Evolutionary conservation across 2,888 invertebrate species (phyloP).

Genomic region (Ferdinandea cuprea): DNA sequence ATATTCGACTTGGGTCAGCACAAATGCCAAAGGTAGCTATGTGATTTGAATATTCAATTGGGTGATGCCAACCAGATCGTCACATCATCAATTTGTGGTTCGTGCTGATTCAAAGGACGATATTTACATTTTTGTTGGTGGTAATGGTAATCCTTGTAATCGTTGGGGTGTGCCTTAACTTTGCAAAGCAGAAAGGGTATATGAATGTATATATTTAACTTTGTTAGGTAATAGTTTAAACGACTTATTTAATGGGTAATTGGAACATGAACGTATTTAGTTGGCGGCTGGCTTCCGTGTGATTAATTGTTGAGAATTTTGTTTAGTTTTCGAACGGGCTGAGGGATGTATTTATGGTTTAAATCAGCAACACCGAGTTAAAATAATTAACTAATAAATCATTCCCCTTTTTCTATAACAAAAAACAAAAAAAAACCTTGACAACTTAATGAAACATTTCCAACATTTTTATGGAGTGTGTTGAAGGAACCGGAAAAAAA

Average conservation of each 20-base stretch:
- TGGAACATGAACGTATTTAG: background rate
- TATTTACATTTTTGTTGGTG: conserved; percentile 20
- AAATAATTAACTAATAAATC: too few relatives aligned
- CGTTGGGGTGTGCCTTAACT: conserved; percentile 40
- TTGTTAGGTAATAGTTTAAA: background rate
- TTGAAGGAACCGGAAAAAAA: background rate
- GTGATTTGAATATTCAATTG: conserved; percentile 74
- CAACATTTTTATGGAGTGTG: background rate
- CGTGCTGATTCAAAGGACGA: conserved; percentile 38
- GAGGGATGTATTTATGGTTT: too few relatives aligned
- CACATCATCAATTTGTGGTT: conserved; percentile 69
- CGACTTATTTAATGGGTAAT: background rate
- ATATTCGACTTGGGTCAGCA: conserved; percentile 54
- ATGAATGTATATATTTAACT: background rate
- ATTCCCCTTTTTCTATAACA: too few relatives aligned
- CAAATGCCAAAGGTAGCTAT: conserved; percentile 45
- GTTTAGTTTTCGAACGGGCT: too few relatives aligned
- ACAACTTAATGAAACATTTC: background rate
- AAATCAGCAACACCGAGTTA: too few relatives aligned
- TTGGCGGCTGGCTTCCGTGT: background rate
- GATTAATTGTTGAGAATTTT: background rate
- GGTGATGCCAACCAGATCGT: conserved; percentile 53
- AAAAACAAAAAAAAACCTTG: too few relatives aligned
- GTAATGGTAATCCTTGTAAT: conserved; percentile 40
- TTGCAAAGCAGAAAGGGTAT: background rate